A percentile compares a stretch with the other conserved stretches of the same genome.
These are phyloP conservation scores for Ooceraea biroi DNA, from an alignment of 1,140 invertebrate genomes.

Conservation along the genomic window DNA sequence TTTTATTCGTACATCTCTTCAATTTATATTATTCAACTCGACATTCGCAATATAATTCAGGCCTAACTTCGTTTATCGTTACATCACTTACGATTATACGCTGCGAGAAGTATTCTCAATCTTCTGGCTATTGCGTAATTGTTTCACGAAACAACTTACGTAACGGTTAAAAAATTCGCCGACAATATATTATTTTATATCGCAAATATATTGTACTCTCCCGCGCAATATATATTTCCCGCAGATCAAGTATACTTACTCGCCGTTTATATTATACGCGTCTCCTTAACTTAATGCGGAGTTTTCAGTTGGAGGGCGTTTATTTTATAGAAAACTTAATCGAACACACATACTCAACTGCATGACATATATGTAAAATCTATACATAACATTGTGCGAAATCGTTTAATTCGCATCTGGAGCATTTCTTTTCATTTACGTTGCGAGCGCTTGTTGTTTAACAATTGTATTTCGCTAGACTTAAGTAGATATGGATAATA, in stretches of 20 bases:
- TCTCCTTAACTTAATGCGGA: slow-evolving; percentile 55
- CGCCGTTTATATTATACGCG: slow-evolving; percentile 12
- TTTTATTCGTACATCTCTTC: slow-evolving; percentile 1
- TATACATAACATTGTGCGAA: slow-evolving; percentile 47
- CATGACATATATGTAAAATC: slow-evolving; percentile 38
- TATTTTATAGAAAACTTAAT: slow-evolving; percentile 65
- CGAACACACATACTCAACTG: slow-evolving; percentile 44
- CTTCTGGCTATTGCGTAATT: not conserved
- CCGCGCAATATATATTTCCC: not conserved
- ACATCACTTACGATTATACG: slow-evolving; percentile 62
- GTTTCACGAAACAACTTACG: not conserved
- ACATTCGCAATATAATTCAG: slow-evolving; percentile 69
- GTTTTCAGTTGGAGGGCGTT: slow-evolving; percentile 36
- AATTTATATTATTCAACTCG: slow-evolving; percentile 11
- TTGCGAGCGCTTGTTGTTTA: slow-evolving; percentile 47
- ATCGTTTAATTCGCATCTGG: not conserved
- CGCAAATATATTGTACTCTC: not conserved
- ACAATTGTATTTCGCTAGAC: slow-evolving; percentile 62
- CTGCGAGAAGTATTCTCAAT: slow-evolving; percentile 15
- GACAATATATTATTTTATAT: not conserved
- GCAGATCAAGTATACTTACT: slow-evolving; percentile 22
- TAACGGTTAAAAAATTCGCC: not conserved
- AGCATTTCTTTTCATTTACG: slow-evolving; percentile 24
- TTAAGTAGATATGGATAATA: slow-evolving; percentile 72
- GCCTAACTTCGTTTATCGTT: slow-evolving; percentile 76